Evolutionary conservation across 2,888 invertebrate genomes (phyloP).

Genomic region (Heteromyza rotundicornis): DNA sequence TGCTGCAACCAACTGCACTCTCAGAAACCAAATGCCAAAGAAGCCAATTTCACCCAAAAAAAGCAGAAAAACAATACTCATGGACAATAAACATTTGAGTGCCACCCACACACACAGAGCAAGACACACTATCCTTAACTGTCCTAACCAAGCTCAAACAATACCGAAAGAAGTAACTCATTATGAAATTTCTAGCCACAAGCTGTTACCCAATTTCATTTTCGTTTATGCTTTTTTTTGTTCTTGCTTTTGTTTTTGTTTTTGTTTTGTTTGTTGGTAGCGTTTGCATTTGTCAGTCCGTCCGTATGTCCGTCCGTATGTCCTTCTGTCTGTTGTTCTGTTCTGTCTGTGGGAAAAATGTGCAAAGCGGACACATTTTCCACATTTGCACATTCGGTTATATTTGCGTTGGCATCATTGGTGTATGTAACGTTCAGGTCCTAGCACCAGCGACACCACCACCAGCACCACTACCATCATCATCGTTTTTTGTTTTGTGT

Average conservation of each 20-base stretch:
- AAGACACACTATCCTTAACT: no score
- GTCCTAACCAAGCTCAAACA: neutral
- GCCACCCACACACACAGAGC: no score
- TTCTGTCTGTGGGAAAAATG: neutral
- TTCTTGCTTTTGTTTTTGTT: neutral
- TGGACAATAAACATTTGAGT: no score
- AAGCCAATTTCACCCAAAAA: no score
- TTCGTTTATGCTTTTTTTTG: constrained; percentile 11
- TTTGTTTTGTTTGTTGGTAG: constrained; percentile 4
- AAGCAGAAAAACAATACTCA: no score
- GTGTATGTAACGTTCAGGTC: neutral
- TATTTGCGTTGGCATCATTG: constrained; percentile 11
- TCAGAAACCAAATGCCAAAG: no score
- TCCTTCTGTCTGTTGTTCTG: neutral
- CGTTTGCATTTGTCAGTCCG: no score
- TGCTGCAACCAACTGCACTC: no score
- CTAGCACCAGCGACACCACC: neutral
- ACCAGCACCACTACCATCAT: no score
- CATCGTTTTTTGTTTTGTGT: neutral
- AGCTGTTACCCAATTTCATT: constrained; percentile 12
- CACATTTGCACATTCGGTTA: constrained; percentile 6
- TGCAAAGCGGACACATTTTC: constrained; percentile 30
- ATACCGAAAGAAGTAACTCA: constrained; percentile 8
- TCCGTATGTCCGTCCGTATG: constrained; percentile 3
- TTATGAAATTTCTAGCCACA: constrained; percentile 18